Evolutionary conservation across 2,888 invertebrate species (phyloP).

Genomic region (Phorcus lineatus): DNA sequence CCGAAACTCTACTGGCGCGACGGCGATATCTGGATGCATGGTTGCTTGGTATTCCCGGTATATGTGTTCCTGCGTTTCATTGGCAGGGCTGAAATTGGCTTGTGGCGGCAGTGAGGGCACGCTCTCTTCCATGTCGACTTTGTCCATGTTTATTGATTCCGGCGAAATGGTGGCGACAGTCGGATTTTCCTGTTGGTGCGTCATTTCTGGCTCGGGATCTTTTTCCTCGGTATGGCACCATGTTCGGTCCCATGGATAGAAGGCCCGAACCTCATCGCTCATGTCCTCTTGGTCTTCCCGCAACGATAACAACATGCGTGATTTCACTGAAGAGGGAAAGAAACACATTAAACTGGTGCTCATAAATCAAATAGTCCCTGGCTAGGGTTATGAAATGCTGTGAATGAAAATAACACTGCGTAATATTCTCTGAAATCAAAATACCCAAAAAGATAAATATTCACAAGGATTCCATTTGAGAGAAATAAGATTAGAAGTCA

Average conservation of each 20-base stretch:
- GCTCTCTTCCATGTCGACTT: too few relatives aligned
- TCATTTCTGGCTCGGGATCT: neutral
- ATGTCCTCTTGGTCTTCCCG: constrained; percentile 61
- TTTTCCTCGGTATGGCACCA: constrained; percentile 20
- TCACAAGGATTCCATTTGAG: too few relatives aligned
- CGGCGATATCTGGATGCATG: constrained; percentile 54
- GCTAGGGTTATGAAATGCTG: too few relatives aligned
- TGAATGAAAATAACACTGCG: too few relatives aligned
- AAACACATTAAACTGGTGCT: too few relatives aligned
- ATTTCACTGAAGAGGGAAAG: constrained; percentile 58
- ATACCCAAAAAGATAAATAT: too few relatives aligned
- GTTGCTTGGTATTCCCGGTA: constrained; percentile 42
- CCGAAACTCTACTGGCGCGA: constrained; percentile 34
- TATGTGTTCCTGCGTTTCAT: constrained; percentile 10
- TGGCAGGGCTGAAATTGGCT: constrained; percentile 3
- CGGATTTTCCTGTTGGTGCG: neutral
- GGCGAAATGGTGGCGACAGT: constrained; percentile 23
- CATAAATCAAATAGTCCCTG: too few relatives aligned
- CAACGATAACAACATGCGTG: constrained; percentile 67
- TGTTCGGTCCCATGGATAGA: constrained; percentile 38
- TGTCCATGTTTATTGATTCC: neutral
- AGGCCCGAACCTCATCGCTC: constrained; percentile 38
- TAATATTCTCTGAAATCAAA: too few relatives aligned
- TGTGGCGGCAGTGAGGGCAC: neutral
- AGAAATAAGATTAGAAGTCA: too few relatives aligned